A percentile compares a stretch with the other conserved stretches of the same genome.
These are phyloP conservation scores for Mythimna loreyi DNA, from an alignment of 2,888 invertebrate genomes.

Conservation along the genomic window DNA sequence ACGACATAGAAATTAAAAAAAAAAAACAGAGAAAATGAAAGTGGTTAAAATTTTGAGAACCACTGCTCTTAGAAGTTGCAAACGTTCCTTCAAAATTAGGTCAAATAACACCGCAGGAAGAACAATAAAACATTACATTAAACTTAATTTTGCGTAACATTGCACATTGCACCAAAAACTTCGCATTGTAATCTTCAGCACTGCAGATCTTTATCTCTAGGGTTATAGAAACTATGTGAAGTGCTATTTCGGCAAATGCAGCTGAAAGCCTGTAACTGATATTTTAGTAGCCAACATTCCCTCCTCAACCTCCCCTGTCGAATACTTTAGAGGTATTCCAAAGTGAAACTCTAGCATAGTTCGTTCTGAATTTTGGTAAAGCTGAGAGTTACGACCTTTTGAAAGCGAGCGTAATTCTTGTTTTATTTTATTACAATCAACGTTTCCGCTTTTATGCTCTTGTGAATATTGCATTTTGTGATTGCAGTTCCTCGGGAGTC, in stretches of 20 bases:
- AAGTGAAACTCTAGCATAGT: constrained; percentile 12
- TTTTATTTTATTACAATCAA: background rate
- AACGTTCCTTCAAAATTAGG: background rate
- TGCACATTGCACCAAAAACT: constrained; percentile 28
- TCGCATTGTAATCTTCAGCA: constrained; percentile 9
- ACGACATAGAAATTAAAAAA: too few species aligned
- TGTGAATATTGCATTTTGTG: background rate
- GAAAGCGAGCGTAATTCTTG: background rate
- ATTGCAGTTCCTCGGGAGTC: background rate
- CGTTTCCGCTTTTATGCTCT: background rate
- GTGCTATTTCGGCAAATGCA: constrained; percentile 8
- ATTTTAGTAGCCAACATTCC: constrained; percentile 28
- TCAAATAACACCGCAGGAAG: constrained; percentile 5
- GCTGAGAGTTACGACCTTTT: background rate
- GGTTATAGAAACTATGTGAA: constrained; percentile 42
- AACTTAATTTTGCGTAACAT: constrained; percentile 1
- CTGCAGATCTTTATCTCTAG: constrained; percentile 33
- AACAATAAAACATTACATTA: constrained; percentile 9
- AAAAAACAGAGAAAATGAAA: too few species aligned
- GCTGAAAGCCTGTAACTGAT: constrained; percentile 18
- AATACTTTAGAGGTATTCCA: constrained; percentile 45
- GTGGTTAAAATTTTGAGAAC: too few species aligned
- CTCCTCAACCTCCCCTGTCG: background rate
- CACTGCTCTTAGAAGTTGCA: background rate
- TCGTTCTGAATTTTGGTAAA: constrained; percentile 11